These are phyloP conservation scores for Pegea sp. DNA, from an alignment of 23 tunicate genomes.

Conservation along the genomic window DNA sequence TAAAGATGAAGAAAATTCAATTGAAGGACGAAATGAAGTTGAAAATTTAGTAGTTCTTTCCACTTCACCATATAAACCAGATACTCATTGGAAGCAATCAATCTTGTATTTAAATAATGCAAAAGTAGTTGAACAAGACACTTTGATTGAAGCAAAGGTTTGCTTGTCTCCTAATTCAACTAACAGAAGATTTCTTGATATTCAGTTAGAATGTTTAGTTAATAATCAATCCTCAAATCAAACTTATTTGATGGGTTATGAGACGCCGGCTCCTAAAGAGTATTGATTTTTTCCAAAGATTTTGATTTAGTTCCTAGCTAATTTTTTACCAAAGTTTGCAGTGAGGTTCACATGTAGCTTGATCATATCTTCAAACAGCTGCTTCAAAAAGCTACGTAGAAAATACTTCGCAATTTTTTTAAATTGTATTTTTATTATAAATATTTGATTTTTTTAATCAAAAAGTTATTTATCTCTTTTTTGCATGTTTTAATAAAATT, in stretches of 20 bases:
- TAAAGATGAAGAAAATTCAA: neutral
- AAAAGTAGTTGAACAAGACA: constrained; percentile 40
- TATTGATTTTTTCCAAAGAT: no score
- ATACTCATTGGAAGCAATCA: constrained; percentile 92
- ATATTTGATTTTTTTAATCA: no score
- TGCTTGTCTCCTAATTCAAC: constrained; percentile 8
- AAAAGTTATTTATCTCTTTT: no score
- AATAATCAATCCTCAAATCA: constrained; percentile 4
- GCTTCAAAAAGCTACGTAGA: no score
- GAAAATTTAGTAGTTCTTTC: constrained; percentile 11
- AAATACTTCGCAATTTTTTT: no score
- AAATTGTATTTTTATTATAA: no score
- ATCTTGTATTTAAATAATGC: constrained; percentile 47
- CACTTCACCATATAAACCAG: constrained; percentile 58
- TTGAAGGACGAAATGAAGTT: neutral
- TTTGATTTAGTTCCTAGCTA: no score
- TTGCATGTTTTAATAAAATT: no score
- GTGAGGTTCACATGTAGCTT: no score
- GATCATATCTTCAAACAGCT: no score
- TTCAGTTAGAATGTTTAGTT: constrained; percentile 13
- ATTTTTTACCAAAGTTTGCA: no score
- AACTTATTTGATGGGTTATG: constrained; percentile 80
- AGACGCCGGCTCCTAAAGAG: constrained; percentile 36
- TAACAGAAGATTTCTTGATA: constrained; percentile 45
- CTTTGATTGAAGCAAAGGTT: constrained; percentile 15